Base-by-base conservation (phyloP, 2,888 invertebrate species). In the Odiellus spinosus region DNA sequence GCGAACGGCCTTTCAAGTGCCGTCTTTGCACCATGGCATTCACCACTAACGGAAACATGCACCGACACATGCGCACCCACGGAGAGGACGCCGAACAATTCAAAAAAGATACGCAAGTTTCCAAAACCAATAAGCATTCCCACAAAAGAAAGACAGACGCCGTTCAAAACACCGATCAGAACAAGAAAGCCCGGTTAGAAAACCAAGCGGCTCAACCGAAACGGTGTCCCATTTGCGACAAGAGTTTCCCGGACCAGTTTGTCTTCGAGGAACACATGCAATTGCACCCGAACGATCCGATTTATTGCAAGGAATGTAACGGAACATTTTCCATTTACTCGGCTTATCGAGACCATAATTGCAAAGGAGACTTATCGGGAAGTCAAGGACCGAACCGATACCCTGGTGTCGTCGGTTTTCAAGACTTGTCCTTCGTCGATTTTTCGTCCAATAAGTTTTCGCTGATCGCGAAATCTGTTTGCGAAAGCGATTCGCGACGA, bases 21-120 rank as follows among this genome's bases (percentile, higher is more conserved):
- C 76, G 76, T 59, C 73, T 77, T 57, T 85, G 84, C 65, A 76
- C 77, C 47, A 76, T 82, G 66, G 77, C 82, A 36, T 85, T 85
- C 66, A 82, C 82, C 33, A 83, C 83, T 12, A 84, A 83, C 63
- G 83, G 82, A 20, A 84, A 82, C 65, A 82, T 85, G 82, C 82
- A 82, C 61, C 71, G 83, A 35, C 85, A 85, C 64, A 75, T 80
- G 72, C 72, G 82, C 50, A 81, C 80, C 2, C 80, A 80, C 63
- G 73, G 73, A 51, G 51, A 53, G 17, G 46, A 48, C n/a, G 26
- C 40, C 42, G 8, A 42, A 46, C 26, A 34, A 45, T 20, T 14
- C 18, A 19, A n/a, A 17, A 34, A 4, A 26, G 45, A 42, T 14
- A 26, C 40, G 14, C 43, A 48, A 34, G 41, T 45, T 3, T 18